Conservation (phyloP, 2,797 vertebrate species). For the Scomberomorus guttatus region DNA sequence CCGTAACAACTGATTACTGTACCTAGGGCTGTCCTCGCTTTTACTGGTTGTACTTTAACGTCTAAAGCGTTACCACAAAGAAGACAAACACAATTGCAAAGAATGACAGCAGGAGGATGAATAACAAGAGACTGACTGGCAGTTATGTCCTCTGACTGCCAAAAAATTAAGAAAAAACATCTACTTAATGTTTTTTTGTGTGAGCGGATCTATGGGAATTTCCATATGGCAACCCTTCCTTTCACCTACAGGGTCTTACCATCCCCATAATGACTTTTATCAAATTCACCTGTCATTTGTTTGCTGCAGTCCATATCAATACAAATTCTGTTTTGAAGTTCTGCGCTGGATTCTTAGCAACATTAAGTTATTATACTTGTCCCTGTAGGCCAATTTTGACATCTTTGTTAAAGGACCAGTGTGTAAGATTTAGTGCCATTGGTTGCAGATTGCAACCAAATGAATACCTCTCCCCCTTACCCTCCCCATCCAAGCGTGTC, state of each 20-base stretch:
- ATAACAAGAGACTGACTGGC: slow-evolving; percentile 33
- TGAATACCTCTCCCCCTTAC: no score
- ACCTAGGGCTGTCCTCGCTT: background rate
- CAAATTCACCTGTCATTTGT: slow-evolving; percentile 46
- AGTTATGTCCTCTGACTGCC: slow-evolving; percentile 15
- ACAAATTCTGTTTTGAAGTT: slow-evolving; percentile 58
- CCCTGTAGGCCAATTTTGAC: slow-evolving; percentile 48
- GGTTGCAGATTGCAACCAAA: no score
- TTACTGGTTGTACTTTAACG: slow-evolving; percentile 3
- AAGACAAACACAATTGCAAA: slow-evolving; percentile 16
- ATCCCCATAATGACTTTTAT: slow-evolving; percentile 36
- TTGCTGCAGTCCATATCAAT: slow-evolving; percentile 38
- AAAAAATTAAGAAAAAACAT: slow-evolving; percentile 23
- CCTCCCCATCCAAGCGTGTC: no score
- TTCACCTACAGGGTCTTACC: slow-evolving; percentile 40
- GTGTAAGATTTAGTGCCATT: no score
- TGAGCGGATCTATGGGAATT: slow-evolving; percentile 59
- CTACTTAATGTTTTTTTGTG: slow-evolving; percentile 41
- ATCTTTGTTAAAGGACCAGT: slow-evolving; percentile 7
- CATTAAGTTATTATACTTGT: slow-evolving; percentile 61
- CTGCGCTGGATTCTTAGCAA: slow-evolving; percentile 21
- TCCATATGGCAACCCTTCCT: slow-evolving; percentile 50
- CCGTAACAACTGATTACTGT: background rate
- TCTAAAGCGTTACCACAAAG: slow-evolving; percentile 7
- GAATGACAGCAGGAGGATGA: slow-evolving; percentile 6